A percentile compares a stretch with the other conserved stretches of the same genome.
Conservation (phyloP, 2,113 vertebrate species). For the Chrysemys picta region DNA sequence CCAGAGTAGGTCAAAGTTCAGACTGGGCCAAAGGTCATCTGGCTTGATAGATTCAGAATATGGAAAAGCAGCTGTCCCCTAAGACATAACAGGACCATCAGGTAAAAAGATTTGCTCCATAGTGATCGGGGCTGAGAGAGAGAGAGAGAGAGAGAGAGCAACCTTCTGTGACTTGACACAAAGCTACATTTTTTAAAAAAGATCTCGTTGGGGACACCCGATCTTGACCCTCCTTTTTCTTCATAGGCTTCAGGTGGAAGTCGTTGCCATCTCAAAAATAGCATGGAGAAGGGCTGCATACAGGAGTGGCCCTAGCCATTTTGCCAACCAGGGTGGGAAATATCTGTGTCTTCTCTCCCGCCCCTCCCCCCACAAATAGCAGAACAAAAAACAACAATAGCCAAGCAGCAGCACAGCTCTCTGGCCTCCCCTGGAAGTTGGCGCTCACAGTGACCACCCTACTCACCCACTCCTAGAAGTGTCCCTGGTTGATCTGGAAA, state of each 20-base stretch:
- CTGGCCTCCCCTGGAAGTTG: background rate
- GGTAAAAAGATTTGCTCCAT: slow-evolving; percentile 1
- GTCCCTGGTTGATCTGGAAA: background rate
- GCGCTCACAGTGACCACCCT: background rate
- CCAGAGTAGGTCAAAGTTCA: background rate
- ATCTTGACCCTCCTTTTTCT: background rate
- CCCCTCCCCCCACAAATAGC: background rate
- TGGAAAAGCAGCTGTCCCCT: slow-evolving; percentile 12
- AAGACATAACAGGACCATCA: background rate
- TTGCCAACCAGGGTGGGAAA: background rate
- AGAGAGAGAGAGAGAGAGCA: background rate
- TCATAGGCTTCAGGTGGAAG: background rate
- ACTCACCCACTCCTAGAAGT: background rate
- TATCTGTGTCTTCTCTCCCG: background rate
- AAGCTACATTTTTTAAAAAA: slow-evolving; percentile 4
- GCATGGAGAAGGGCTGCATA: background rate
- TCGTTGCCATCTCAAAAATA: background rate
- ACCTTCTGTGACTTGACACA: slow-evolving; percentile 14
- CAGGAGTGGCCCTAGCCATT: background rate
- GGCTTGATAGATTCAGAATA: slow-evolving; percentile 14
- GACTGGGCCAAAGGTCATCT: background rate
- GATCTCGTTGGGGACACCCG: slow-evolving; percentile 16
- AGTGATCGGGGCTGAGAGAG: background rate
- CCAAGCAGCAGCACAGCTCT: background rate
- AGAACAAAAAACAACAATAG: background rate